These are phyloP conservation scores for Stigmatopora argus DNA, from an alignment of 2,113 vertebrate species.

Conservation along the genomic window DNA sequence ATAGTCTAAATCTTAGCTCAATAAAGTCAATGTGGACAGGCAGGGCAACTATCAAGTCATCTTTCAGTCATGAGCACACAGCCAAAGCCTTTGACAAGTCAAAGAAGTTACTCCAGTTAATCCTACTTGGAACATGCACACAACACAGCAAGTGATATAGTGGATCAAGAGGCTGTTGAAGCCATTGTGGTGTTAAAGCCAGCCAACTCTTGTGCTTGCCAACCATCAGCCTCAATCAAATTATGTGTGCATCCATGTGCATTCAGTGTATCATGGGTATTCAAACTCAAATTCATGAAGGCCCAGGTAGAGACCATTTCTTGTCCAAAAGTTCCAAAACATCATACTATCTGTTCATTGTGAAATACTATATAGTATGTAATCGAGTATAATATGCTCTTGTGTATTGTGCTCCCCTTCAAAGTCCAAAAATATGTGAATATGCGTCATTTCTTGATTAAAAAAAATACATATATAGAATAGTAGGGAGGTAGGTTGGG, in stretches of 20 bases:
- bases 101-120: conserved; percentile 37
- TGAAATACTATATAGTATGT: no score
- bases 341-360: no score
- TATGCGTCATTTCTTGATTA: no score
- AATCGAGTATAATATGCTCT: no score
- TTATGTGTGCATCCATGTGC: conserved; percentile 6
- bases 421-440: no score
- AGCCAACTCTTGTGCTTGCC: conserved; percentile 32
- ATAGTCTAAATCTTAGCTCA: not conserved
- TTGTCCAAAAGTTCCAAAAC: no score
- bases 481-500: no score
- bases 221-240: conserved; percentile 16
- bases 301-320: no score
- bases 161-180: conserved; percentile 12
- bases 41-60: conserved; percentile 1
- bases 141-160: not conserved
- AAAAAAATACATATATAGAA: no score
- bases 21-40: no score
- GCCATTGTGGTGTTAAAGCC: conserved; percentile 45
- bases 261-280: not conserved
- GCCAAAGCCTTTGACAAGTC: conserved; percentile 25
- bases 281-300: not conserved
- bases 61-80: conserved; percentile 5
- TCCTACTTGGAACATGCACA: conserved; percentile 29
- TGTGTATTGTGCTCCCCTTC: no score